Base-by-base conservation (phyloP, 1,140 invertebrate species). In the Tenebrio molitor region DNA sequence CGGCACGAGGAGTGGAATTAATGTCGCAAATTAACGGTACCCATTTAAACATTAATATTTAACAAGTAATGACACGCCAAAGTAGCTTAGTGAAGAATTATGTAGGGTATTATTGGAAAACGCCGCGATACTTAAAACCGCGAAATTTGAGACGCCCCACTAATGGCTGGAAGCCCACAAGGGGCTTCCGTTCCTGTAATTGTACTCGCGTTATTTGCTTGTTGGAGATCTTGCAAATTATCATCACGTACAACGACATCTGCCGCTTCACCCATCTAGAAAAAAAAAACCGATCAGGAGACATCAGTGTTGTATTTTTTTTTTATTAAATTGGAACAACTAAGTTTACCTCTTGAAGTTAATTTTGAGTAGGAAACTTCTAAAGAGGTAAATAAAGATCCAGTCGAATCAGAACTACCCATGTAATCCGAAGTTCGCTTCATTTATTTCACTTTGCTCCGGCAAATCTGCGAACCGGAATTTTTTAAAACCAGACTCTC, bases 21-120 rank as follows among this genome's bases (percentile, higher is more conserved):
- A 58, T 58, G 50, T 29, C 29, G 15, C n/a, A 58, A 65, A 65
- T 50, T 50, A 69, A 21, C 44, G 25, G 15, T 29, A 14, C 36
- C 66, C 66, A 69, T 50, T 69, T 50, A 34, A 19, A 50, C 44
- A 69, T 69, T 50, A 69, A 69, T 69, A 69, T 69, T 69, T 69
- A 69, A 29, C 66, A 29, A 46, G 66, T 50, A 25, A 46, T 36
- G 66, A 50, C 41, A 50, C 66, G 39, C 29, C 19, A 69, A 69
- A 69, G 66, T 69, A 69, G 66, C 66, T 69, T 69, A 69, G 19
- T 21, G 36, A 69, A 69, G 66, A 69, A 69, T 69, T 69, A 69
- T 69, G 42, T 34, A 50, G 42, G 66, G 66, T 50, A 69, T 69
- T 69, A 69, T 69, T 69, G 66, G 66, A 29, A 50, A 69, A 50